Evolutionary conservation across 2,888 invertebrate genomes (phyloP).

Genomic region (Vesta saturnalis): DNA sequence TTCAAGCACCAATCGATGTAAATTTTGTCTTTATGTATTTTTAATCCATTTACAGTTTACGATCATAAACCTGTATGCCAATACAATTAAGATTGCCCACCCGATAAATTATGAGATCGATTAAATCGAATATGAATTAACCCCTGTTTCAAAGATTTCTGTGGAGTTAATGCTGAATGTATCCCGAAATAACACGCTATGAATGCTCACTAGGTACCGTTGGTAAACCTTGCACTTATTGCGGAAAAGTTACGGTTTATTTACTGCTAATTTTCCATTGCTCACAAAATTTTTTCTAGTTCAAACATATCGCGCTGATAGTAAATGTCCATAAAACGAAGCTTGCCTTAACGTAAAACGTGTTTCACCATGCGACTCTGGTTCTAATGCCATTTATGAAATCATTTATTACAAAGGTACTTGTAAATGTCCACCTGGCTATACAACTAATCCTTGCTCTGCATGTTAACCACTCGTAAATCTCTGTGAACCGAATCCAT

Average conservation of each 20-base stretch:
- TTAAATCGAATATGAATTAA: constrained; percentile 85
- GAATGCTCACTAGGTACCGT: constrained; percentile 76
- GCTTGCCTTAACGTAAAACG: constrained; percentile 83
- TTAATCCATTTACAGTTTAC: constrained; percentile 48
- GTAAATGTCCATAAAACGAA: constrained; percentile 77
- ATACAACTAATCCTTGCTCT: constrained; percentile 78
- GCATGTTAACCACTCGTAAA: constrained; percentile 80
- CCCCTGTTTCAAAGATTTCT: constrained; percentile 81
- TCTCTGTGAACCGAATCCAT: constrained; percentile 87
- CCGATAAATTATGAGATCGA: constrained; percentile 85
- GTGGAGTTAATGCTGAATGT: constrained; percentile 85
- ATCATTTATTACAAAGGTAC: constrained; percentile 80
- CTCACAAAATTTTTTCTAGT: too few species aligned
- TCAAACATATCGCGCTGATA: constrained; percentile 76
- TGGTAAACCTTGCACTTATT: constrained; percentile 82
- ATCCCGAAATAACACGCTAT: constrained; percentile 77
- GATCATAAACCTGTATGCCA: constrained; percentile 75
- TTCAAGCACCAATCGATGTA: too few species aligned
- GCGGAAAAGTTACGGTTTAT: constrained; percentile 58
- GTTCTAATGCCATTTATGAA: constrained; percentile 82
- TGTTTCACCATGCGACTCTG: constrained; percentile 81
- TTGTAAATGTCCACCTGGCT: constrained; percentile 86
- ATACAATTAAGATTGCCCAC: constrained; percentile 91
- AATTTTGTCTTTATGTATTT: too few species aligned
- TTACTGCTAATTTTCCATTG: too few species aligned